Conservation (phyloP, 2,797 vertebrate species). For the Muscicapa comitata region DNA sequence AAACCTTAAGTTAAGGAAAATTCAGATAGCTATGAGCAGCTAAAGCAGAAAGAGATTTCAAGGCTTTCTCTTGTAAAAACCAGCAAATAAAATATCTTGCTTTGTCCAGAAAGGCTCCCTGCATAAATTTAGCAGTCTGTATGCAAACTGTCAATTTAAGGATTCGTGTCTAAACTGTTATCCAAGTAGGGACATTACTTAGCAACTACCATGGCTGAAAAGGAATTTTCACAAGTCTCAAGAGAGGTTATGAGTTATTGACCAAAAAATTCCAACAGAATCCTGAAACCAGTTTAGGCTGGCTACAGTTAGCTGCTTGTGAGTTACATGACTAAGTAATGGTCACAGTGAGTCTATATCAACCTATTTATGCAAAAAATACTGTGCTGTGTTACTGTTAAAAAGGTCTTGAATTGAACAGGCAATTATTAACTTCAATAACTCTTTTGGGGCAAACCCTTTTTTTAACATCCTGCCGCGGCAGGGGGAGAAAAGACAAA, state of each 20-base stretch:
- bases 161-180: slow-evolving; percentile 45
- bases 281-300: not conserved
- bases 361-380: not conserved
- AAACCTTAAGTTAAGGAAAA: not conserved
- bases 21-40: not conserved
- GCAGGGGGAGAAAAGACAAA: not conserved
- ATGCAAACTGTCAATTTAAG: slow-evolving; percentile 53
- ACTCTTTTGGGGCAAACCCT: not conserved
- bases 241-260: slow-evolving; percentile 54
- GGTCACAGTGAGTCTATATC: not conserved
- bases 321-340: slow-evolving; percentile 23
- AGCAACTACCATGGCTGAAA: slow-evolving; percentile 29
- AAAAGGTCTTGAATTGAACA: not conserved
- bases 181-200: slow-evolving; percentile 56
- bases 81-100: not conserved
- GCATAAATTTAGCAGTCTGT: slow-evolving; percentile 19
- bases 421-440: not conserved
- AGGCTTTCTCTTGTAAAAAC: not conserved
- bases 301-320: not conserved
- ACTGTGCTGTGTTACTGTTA: not conserved
- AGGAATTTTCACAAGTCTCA: slow-evolving; percentile 55
- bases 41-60: not conserved
- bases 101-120: not conserved
- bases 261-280: slow-evolving; percentile 46
- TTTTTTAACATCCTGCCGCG: not conserved